Percentiles rank a stretch among this genome's conserved stretches.
Evolutionary conservation across 2,888 invertebrate genomes (phyloP).

Genomic region (Drosophila subsilvestris): DNA sequence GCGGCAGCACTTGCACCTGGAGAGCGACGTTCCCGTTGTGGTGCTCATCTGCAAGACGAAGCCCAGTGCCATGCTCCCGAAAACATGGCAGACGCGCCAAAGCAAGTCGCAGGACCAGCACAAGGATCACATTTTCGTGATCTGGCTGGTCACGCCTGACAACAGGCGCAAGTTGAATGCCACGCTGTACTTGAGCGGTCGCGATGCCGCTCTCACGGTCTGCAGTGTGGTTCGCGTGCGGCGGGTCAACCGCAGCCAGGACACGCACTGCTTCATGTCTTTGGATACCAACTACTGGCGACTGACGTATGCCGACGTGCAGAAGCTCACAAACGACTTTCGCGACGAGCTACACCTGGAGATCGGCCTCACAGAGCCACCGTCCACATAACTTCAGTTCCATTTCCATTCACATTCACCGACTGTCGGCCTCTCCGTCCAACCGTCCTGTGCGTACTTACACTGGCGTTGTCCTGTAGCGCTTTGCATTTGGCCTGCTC

Average conservation of each 20-base stretch:
- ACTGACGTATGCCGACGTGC: slow-evolving; percentile 41
- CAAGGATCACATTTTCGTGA: slow-evolving; percentile 44
- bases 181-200: slow-evolving; percentile 47
- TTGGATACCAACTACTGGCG: slow-evolving; percentile 57
- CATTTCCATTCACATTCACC: not conserved
- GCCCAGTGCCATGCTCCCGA: not conserved
- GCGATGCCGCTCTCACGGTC: slow-evolving; percentile 47
- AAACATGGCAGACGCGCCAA: not conserved
- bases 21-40: slow-evolving; percentile 49
- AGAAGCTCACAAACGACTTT: slow-evolving; percentile 57
- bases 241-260: slow-evolving; percentile 16
- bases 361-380: slow-evolving; percentile 33
- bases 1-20: slow-evolving; percentile 14
- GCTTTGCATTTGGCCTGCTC: slow-evolving; percentile 89
- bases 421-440: too few species aligned
- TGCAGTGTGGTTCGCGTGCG: slow-evolving; percentile 38
- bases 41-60: slow-evolving; percentile 58
- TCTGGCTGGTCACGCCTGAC: slow-evolving; percentile 62
- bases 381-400: not conserved
- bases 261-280: slow-evolving; percentile 21
- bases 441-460: slow-evolving; percentile 85
- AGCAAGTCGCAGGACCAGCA: not conserved
- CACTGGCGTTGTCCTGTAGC: slow-evolving; percentile 90
- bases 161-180: slow-evolving; percentile 40
- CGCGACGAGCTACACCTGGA: slow-evolving; percentile 64